Evolutionary conservation across 1,140 invertebrate species (phyloP).

Genomic region (Habropoda laboriosa): DNA sequence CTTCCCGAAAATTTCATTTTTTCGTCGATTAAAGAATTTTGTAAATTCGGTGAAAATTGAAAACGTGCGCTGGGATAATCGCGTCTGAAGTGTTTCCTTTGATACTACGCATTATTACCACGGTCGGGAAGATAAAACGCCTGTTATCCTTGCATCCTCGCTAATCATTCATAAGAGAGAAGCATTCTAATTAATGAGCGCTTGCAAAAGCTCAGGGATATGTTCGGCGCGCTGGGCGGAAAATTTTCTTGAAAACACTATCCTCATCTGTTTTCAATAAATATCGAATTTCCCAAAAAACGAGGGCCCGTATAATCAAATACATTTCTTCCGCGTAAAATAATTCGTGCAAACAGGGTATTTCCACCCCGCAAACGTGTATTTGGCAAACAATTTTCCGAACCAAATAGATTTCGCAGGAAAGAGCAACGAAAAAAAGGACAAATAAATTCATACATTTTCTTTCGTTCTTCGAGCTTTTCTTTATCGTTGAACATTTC

Average conservation of each 20-base stretch:
- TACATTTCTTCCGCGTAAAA: background rate
- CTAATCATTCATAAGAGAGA: background rate
- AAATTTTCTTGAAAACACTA: background rate
- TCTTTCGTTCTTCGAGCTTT: too few relatives aligned
- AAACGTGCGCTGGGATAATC: background rate
- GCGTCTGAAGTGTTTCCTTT: background rate
- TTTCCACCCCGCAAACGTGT: too few relatives aligned
- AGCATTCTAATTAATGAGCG: conserved; percentile 13
- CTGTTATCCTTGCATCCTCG: background rate
- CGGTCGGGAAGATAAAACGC: background rate
- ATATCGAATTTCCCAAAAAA: background rate
- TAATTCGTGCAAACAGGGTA: background rate
- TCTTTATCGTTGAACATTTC: too few relatives aligned
- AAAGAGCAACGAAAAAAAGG: too few relatives aligned
- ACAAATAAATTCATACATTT: too few relatives aligned
- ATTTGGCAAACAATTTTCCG: too few relatives aligned
- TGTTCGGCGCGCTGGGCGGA: background rate
- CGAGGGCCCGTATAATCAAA: background rate
- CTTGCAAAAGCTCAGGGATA: background rate
- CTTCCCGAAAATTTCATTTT: too few relatives aligned
- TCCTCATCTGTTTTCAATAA: background rate
- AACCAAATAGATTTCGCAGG: too few relatives aligned
- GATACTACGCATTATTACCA: background rate
- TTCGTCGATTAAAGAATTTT: too few relatives aligned
- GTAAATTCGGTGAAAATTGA: too few relatives aligned